Percentiles rank a stretch among this genome's conserved stretches.
phyloP scores from a whole-genome alignment of 2,113 vertebrate genomes.

The Callipepla californica region DNA sequence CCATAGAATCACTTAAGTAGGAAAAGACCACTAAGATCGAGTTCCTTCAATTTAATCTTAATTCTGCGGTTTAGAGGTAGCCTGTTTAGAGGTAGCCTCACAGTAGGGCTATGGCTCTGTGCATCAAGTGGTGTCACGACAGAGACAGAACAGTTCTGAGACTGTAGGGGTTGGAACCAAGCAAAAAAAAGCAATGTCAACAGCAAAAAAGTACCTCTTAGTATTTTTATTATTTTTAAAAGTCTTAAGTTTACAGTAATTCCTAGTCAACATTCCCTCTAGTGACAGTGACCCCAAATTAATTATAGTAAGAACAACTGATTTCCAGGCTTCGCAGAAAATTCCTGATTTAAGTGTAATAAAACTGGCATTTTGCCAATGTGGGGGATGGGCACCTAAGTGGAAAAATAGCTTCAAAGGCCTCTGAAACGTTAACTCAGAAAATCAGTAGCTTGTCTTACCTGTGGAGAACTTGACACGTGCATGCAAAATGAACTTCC shows the following conservation, averaged over 20 bases:
- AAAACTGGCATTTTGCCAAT: slow-evolving; percentile 10
- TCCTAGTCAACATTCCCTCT: not conserved
- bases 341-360: not conserved
- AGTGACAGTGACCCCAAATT: not conserved
- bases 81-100: not conserved
- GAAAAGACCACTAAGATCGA: too few relatives aligned
- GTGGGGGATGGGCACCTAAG: not conserved
- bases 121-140: slow-evolving; percentile 50
- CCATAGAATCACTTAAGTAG: too few relatives aligned
- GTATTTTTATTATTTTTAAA: not conserved
- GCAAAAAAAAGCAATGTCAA: not conserved
- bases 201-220: not conserved
- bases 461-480: slow-evolving; percentile 67
- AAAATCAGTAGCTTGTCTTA: slow-evolving; percentile 71
- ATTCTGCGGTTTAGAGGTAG: not conserved
- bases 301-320: not conserved
- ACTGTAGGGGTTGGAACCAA: slow-evolving; percentile 11
- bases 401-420: not conserved
- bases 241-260: not conserved
- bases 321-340: slow-evolving; percentile 39
- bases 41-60: not conserved
- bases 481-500: slow-evolving; percentile 73
- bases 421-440: not conserved
- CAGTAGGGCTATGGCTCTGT: slow-evolving; percentile 21
- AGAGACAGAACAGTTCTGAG: slow-evolving; percentile 34